Evolutionary conservation across 1,140 invertebrate species (phyloP), one percentile per base, ranked within the genome.

Genomic region (Lethrus apterus): DNA sequence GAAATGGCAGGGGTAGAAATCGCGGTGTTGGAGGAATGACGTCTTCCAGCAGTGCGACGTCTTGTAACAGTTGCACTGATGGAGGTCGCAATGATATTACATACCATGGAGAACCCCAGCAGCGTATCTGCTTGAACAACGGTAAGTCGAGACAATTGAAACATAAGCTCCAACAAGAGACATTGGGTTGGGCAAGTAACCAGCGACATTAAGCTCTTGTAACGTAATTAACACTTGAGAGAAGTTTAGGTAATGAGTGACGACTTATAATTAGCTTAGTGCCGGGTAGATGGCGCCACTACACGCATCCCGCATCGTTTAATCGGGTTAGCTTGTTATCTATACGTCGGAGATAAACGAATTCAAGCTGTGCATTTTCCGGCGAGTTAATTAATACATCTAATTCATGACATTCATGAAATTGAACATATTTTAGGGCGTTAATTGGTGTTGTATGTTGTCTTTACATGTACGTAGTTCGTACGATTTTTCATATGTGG

Each of bases 31-130:
- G 69, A 38, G 70, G 70, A 30, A 72, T 74, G 70, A 74, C 71
- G n/a, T 72, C 69, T 32, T 72, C 70, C 21, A 71, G 70, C 50
- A 73, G 71, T 52, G 71, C 67, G n/a, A 65, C 68, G 33, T 73
- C 70, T 9, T 71, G 69, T 40, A 70, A 67, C 52, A 67, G 68
- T 48, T 61, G 61, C 52, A 54, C 48, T 40, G 61, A 60, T 46
- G 60, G 55, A 41, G 30, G 31, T 34, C 54, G 55, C 2, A 63
- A 58, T 43, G 55, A 67, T 35, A 52, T 65, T 14, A 44, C 55
- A 7, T 65, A 59, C 41, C 60, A 65, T 38, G 47, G 45, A 9
- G 59, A 65, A 19, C 45, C 52, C 23, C 59, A 61, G 36, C 55
- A 63, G 31, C 52, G 62, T 30, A 51, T 63, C 17, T 60, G 58